A percentile compares a stretch with the other conserved stretches of the same genome.
phyloP scores from a whole-genome alignment of 2,113 vertebrate species.

The Lepisosteus osseus region DNA sequence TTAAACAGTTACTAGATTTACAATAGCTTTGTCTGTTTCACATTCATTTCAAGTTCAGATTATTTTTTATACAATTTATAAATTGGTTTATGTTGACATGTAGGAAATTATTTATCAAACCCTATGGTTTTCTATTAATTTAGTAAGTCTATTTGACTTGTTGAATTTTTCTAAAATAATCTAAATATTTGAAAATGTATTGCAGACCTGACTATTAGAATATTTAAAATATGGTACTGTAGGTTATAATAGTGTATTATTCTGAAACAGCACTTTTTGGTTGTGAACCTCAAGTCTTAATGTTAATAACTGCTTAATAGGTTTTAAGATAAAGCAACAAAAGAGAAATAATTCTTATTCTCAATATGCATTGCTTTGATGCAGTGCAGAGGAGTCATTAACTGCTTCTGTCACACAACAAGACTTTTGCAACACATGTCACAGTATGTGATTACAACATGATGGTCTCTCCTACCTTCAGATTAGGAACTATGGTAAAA shows the following conservation, averaged over 20 bases:
- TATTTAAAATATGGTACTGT: conserved; percentile 23
- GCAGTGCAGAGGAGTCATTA: too few species aligned
- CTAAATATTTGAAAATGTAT: conserved; percentile 15
- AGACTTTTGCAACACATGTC: too few species aligned
- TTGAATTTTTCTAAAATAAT: background rate
- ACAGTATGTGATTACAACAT: too few species aligned
- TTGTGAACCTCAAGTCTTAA: too few species aligned
- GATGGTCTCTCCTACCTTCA: too few species aligned
- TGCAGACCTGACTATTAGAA: conserved; percentile 10
- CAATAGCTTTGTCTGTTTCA: background rate
- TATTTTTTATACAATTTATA: conserved; percentile 13
- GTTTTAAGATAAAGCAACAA: too few species aligned
- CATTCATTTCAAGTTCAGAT: conserved; percentile 1
- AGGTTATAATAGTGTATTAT: conserved; percentile 29
- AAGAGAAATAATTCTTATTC: too few species aligned
- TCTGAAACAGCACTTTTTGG: background rate
- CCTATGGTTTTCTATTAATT: conserved; percentile 30
- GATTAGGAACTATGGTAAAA: too few species aligned
- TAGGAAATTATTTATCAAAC: conserved; percentile 20
- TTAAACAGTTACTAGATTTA: conserved; percentile 1
- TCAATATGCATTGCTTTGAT: too few species aligned
- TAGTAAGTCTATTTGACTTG: conserved; percentile 16
- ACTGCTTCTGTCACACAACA: too few species aligned
- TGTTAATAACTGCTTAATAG: too few species aligned
- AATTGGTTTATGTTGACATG: conserved; percentile 19